These are phyloP conservation scores for Micropoecilia bifurca DNA, from an alignment of 2,797 vertebrate species.

Conservation along the genomic window DNA sequence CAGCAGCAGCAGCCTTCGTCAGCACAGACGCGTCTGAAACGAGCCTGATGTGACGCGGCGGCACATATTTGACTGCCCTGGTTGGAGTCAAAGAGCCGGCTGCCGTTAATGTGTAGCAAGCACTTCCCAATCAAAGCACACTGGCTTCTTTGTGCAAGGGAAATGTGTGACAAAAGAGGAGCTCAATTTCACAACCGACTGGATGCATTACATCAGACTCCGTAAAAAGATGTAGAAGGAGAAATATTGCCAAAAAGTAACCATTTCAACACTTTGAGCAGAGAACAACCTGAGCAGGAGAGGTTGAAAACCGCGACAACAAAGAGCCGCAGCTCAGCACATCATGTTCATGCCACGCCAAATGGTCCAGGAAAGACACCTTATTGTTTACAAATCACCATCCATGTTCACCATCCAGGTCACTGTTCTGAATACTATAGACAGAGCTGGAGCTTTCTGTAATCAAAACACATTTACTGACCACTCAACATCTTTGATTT, in stretches of 20 bases:
- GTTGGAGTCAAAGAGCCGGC: constrained; percentile 21
- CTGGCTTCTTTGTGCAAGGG: constrained; percentile 17
- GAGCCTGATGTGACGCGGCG: constrained; percentile 27
- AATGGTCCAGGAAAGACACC: neutral
- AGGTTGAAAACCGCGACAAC: neutral
- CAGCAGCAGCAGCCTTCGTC: constrained; percentile 11
- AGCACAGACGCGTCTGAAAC: neutral
- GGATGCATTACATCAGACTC: neutral
- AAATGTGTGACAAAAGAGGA: constrained; percentile 25
- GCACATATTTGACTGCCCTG: constrained; percentile 26
- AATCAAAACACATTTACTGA: neutral
- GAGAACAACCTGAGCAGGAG: neutral
- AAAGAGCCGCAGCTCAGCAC: neutral
- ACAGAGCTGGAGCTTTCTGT: neutral
- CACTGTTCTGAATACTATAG: neutral
- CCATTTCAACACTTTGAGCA: neutral
- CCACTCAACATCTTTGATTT: neutral
- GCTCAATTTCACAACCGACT: constrained; percentile 21
- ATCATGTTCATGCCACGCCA: neutral
- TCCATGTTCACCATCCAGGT: neutral
- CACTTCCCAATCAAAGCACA: constrained; percentile 27
- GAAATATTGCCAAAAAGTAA: neutral
- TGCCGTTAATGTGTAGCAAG: constrained; percentile 19
- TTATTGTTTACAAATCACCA: neutral
- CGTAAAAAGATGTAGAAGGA: neutral